Base-by-base conservation (phyloP, 2,113 vertebrate genomes). In the Casuarius casuarius region DNA sequence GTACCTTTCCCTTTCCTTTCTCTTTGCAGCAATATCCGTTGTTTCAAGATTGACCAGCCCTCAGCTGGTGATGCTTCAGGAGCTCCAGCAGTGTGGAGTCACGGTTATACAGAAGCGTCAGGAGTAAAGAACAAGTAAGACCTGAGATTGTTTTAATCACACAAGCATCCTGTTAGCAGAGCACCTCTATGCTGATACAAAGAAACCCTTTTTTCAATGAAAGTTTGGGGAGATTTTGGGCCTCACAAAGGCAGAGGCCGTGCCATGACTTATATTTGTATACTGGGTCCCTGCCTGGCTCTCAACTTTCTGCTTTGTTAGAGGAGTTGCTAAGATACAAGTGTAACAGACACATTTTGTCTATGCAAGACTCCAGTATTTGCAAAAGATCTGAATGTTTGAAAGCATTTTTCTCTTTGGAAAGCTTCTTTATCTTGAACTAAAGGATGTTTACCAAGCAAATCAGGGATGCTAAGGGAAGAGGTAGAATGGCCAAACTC, bases 51-150 rank as follows among this genome's bases (percentile, higher is more conserved):
- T 3, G 99, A 99, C 97, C 99, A 99, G 62, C 99, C 99, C 9
- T 99, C 98, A 0, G 97, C 98, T 7, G 98, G 98, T 8, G 99
- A 99, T 19, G 98, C 98, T 1, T 98, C 99, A 2, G 99, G 99
- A 89, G 99, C 99, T 1, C 99, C 99, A 1, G 99, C 99, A 1
- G 99, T 99, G 56, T 99, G 99, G 99, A 99, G 99, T 56, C 99
- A 99, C 10, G 99, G 99, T 49, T 99, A 99, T 97, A 99, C 99
- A 0, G 99, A 99, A 96, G 99, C 99, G 1, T 99, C 99, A 0
- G 99, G 99, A 31, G 95, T 99, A 25, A 99, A 99, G 96, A 99
- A 99, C 98, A 99, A 99, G 99, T 99, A 98, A 22, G 99, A 96
- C 35, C 62, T 22, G 70, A 25, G 16, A 0, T 25, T 33, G 38